These are phyloP conservation scores for Dinoponera quadriceps DNA, from an alignment of 1,140 invertebrate genomes.

Conservation along the genomic window DNA sequence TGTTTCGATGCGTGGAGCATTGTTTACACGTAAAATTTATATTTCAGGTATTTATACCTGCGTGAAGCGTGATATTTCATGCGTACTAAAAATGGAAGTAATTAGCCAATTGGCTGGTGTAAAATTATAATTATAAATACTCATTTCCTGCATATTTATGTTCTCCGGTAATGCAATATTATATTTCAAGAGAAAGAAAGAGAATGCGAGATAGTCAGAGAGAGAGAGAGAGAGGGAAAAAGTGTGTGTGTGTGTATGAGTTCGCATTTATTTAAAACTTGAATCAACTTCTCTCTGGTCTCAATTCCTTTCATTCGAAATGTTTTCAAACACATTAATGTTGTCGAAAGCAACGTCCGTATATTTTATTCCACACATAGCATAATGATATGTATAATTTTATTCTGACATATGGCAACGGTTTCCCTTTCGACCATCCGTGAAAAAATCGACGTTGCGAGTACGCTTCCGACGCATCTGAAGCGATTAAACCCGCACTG, in stretches of 20 bases:
- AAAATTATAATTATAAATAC: conserved; percentile 21
- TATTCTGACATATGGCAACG: not conserved
- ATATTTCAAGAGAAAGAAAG: too few species aligned
- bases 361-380: conserved; percentile 33
- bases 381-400: conserved; percentile 45
- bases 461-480: conserved; percentile 2
- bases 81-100: not conserved
- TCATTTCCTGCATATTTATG: not conserved
- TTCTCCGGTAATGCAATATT: not conserved
- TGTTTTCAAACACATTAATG: conserved; percentile 6
- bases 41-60: not conserved
- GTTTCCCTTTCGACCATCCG: not conserved
- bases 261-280: not conserved
- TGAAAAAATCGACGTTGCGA: conserved; percentile 17
- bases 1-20: not conserved
- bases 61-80: too few species aligned
- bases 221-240: too few species aligned
- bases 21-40: conserved; percentile 25
- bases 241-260: too few species aligned
- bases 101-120: not conserved
- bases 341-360: conserved; percentile 1
- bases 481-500: conserved; percentile 31
- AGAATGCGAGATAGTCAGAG: too few species aligned
- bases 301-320: not conserved
- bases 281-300: not conserved